Evolutionary conservation across 2,888 invertebrate genomes (phyloP), one percentile per base, ranked within the genome.

Genomic region (Dexiosoma caninum): DNA sequence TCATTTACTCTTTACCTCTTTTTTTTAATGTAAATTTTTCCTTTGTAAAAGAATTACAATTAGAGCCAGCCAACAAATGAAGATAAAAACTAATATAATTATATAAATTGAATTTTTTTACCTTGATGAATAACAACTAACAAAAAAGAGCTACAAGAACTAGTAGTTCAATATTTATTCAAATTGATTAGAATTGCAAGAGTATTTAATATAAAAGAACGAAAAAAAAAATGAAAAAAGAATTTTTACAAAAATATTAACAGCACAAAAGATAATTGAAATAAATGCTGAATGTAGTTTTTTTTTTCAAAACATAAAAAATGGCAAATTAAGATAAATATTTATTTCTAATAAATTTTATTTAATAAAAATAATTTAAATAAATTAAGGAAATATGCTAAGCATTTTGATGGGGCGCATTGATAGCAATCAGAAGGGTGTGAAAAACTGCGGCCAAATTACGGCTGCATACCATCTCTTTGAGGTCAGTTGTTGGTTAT

Each of bases 81-180:
- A 40, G 8, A 14, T 14, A 30, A 59, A 37, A 69, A 44, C 30
- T 30, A 14, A 49, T 21, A 49, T 64, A 55, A 64, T 74, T 74
- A 64, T 64, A 46, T 46, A 37, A 64, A 55, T 55, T 37, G 27
- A 49, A 30, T 19, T 60, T 37, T 44, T 42, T 35, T 16, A n/a
- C 9, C 2, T 14, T 6, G 7, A 12, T 3, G 4, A 32, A 2
- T 14, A 51, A 60, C 14, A 60, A 40, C 27, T 6, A 27, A n/a
- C 10, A 42, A 46, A 0, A 5, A 16, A 59, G 14, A 30, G 12
- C 16, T 9, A 2, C 27, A 6, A n/a, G 9, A 14, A 42, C 16
- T 30, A 40, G 16, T 27, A 55, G 10, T 74, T 66, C 40, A 66
- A 74, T 66, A 74, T 74, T 66, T 74, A 57, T 57, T 74, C 49